Evolutionary conservation across 2,888 invertebrate genomes (phyloP), one percentile per base, ranked within the genome.

Genomic region (Leptopilina myrica): DNA sequence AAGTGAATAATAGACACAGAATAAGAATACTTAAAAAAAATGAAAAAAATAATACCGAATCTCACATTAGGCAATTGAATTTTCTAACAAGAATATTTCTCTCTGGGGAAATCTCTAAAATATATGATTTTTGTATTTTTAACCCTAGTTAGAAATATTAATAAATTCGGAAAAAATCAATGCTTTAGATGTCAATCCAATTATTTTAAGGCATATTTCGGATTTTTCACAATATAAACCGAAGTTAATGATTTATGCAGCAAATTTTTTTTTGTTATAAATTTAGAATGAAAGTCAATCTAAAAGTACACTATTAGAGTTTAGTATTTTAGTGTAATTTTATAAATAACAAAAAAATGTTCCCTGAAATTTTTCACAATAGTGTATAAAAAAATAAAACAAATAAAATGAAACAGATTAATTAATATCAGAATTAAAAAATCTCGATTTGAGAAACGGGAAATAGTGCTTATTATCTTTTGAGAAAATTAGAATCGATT

Each of bases 61-160:
- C 15, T 59, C 62, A 20, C 62, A 62, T 62, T 62, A 62, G 62
- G 8, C 62, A 62, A 62, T 62, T 62, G 62, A 62, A 62, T 62
- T 62, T 20, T 62, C 62, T 62, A 20, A 20, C 62, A 62, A 62
- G 20, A 15, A 20, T 7, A 62, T 62, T 62, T 15, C 62, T 62
- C 62, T 62, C 62, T 62, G 7, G 62, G 62, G 62, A 62, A 62
- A 62, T 62, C 62, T 62, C 9, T n/a, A 62, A 59, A 62, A 20
- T 20, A 62, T 62, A 62, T 15, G 62, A 62, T 20, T 62, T 62
- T 62, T 20, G 20, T 62, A 62, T 62, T 62, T 62, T 20, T 62
- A 5, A 20, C 62, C 62, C 15, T 2, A 62, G 62, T 9, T 62
- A 15, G 7, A 8, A 8, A 7, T n/a, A 5, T 2, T 62, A 20